Conservation (phyloP, 2,113 vertebrate species). For the Archilochus colubris region DNA sequence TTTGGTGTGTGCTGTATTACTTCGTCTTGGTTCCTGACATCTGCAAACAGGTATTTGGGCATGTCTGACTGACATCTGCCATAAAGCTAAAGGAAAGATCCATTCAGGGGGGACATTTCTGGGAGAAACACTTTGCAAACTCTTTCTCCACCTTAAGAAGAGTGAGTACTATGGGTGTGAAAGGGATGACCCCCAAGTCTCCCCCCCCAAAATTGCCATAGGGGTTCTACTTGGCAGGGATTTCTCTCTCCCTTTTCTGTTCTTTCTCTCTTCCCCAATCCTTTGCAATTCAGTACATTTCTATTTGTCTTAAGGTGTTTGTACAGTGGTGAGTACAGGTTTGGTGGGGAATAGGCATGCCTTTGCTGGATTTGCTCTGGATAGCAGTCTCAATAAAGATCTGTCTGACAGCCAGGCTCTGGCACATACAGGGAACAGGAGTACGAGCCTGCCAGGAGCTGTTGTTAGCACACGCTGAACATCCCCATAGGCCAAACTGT, state of each 20-base stretch:
- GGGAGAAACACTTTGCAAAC: background rate
- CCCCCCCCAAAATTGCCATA: background rate
- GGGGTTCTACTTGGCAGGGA: fast-evolving
- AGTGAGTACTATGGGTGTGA: fast-evolving
- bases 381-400: background rate
- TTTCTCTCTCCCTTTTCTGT: background rate
- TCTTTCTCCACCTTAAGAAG: background rate
- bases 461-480: background rate
- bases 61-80: background rate
- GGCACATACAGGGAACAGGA: fast-evolving
- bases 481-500: background rate
- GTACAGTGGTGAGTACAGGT: background rate
- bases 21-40: background rate
- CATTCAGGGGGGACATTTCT: background rate
- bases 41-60: background rate
- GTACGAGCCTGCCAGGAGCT: background rate
- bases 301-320: background rate
- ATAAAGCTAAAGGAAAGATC: background rate
- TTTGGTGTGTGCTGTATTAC: background rate
- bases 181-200: background rate
- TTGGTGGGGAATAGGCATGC: fast-evolving
- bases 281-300: background rate
- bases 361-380: background rate
- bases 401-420: background rate
- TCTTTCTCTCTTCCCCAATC: background rate